phyloP scores from a whole-genome alignment of 2,113 vertebrate species.

The Nesoenas mayeri region DNA sequence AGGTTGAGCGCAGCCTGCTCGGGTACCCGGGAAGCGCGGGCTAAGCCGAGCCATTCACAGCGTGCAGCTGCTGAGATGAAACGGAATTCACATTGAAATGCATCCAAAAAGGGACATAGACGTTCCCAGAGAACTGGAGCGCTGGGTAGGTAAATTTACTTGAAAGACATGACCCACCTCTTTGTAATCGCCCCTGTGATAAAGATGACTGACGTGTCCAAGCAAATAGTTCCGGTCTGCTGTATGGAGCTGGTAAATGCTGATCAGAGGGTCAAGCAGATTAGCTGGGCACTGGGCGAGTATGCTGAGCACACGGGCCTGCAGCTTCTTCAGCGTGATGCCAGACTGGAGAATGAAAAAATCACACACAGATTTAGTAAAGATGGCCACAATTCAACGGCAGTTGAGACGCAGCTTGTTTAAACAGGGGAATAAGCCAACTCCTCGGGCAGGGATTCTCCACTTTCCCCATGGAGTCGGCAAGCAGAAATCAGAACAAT shows the following conservation, averaged over 20 bases:
- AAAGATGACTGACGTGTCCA: conserved; percentile 35
- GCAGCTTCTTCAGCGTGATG: conserved; percentile 40
- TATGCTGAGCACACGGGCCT: conserved; percentile 11
- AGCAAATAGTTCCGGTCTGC: conserved; percentile 52
- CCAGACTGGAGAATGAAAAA: conserved; percentile 12
- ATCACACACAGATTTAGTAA: conserved; percentile 15
- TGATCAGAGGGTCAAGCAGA: conserved; percentile 59
- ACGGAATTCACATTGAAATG: conserved; percentile 25
- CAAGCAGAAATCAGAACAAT: conserved; percentile 54
- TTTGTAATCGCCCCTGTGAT: conserved; percentile 64
- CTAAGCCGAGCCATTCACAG: conserved; percentile 32
- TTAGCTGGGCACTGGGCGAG: conserved; percentile 36
- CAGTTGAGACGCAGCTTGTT: background rate
- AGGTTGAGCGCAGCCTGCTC: background rate
- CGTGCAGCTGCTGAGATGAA: conserved; percentile 16
- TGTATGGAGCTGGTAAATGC: conserved; percentile 66
- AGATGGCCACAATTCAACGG: background rate
- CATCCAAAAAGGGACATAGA: conserved; percentile 47
- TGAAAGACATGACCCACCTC: conserved; percentile 63
- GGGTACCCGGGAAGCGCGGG: background rate
- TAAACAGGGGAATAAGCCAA: background rate
- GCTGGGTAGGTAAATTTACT: conserved; percentile 38
- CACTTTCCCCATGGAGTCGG: conserved; percentile 6
- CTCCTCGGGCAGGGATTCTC: conserved; percentile 54
- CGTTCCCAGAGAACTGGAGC: background rate